phyloP scores from a whole-genome alignment of 92 coral and sea anemone species.

The Zoanthus sociatus region DNA sequence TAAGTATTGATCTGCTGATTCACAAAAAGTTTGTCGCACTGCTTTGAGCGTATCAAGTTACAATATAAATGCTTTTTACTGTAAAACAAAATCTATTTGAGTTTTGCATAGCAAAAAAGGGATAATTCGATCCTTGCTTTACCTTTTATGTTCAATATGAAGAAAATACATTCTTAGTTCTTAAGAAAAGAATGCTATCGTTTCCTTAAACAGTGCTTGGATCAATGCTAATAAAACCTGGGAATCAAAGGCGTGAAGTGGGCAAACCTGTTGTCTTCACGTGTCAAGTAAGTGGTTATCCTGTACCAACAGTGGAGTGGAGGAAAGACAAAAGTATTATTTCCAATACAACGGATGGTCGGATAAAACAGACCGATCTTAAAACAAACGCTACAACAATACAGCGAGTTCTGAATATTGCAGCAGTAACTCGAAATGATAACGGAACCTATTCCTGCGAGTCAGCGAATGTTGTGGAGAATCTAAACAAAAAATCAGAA shows the following conservation, averaged over 20 bases:
- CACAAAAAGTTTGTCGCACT: no score
- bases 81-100: no score
- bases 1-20: no score
- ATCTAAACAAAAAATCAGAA: background rate
- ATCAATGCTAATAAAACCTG: background rate
- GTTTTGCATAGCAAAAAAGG: no score
- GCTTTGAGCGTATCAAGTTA: no score
- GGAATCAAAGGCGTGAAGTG: background rate
- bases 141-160: no score
- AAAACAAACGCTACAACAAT: background rate
- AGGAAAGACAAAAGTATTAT: background rate
- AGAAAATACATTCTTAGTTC: no score
- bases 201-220: background rate
- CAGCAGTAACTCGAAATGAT: background rate
- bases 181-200: no score
- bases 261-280: background rate
- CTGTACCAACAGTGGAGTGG: background rate
- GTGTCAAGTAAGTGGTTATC: background rate
- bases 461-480: background rate
- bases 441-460: background rate
- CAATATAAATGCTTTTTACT: no score
- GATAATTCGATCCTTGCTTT: no score
- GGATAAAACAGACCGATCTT: background rate
- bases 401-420: background rate
- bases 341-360: background rate